These are phyloP conservation scores for Tuta absoluta DNA, from an alignment of 2,888 invertebrate species.

Conservation along the genomic window DNA sequence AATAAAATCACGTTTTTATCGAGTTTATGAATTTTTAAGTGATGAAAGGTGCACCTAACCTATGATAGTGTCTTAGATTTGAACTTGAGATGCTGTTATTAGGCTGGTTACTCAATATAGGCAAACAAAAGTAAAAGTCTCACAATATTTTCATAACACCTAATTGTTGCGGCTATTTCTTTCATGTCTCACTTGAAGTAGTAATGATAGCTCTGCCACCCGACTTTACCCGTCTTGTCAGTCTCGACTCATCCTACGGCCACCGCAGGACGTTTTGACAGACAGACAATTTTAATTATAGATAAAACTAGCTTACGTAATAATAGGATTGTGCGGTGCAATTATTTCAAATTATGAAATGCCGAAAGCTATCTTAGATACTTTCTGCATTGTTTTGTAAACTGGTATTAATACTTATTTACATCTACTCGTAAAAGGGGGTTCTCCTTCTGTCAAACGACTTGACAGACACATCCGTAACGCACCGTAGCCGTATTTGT, in stretches of 20 bases:
- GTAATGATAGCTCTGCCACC: slow-evolving; percentile 58
- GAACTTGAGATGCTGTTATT: not conserved
- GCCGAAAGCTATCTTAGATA: not conserved
- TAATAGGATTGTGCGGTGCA: slow-evolving; percentile 41
- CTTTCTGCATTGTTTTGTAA: slow-evolving; percentile 7
- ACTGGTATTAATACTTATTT: too few relatives aligned
- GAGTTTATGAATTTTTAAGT: too few relatives aligned
- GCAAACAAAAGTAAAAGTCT: slow-evolving; percentile 40
- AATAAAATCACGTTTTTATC: too few relatives aligned
- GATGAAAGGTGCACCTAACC: too few relatives aligned
- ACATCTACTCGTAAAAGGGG: too few relatives aligned
- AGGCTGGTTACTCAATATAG: slow-evolving; percentile 12
- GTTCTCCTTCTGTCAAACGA: too few relatives aligned
- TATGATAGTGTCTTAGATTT: too few relatives aligned
- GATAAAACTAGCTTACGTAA: slow-evolving; percentile 40
- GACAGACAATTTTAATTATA: slow-evolving; percentile 71
- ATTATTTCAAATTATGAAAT: slow-evolving; percentile 52
- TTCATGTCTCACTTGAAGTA: slow-evolving; percentile 36
- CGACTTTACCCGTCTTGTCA: slow-evolving; percentile 49
- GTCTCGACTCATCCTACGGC: slow-evolving; percentile 59
- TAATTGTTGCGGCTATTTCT: slow-evolving; percentile 10
- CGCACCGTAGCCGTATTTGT: too few relatives aligned
- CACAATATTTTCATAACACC: slow-evolving; percentile 38
- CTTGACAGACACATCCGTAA: too few relatives aligned
- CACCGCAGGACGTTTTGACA: slow-evolving; percentile 74